phyloP scores from a whole-genome alignment of 2,888 invertebrate species.

The Pammene aurita region DNA sequence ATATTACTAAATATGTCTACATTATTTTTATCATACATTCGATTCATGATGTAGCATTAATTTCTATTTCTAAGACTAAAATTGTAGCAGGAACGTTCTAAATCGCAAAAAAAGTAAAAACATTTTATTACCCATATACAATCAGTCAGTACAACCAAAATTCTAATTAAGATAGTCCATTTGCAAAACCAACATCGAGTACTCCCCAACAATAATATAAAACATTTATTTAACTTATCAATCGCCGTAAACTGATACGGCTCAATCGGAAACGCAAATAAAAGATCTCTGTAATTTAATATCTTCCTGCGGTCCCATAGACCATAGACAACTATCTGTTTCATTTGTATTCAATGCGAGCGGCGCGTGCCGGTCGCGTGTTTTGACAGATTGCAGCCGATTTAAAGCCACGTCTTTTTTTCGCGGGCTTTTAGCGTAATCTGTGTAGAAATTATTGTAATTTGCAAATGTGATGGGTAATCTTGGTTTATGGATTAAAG shows the following conservation, averaged over 20 bases:
- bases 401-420: slow-evolving; percentile 51
- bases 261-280: slow-evolving; percentile 80
- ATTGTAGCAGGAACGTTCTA: background rate
- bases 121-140: background rate
- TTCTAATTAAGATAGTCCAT: slow-evolving; percentile 47
- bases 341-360: slow-evolving; percentile 69
- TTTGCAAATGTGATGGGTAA: slow-evolving; percentile 10
- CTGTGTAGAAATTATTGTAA: slow-evolving; percentile 31
- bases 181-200: slow-evolving; percentile 57
- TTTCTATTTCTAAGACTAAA: no score
- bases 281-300: slow-evolving; percentile 77
- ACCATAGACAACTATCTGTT: slow-evolving; percentile 54
- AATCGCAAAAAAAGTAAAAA: background rate
- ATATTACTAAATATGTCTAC: no score
- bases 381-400: slow-evolving; percentile 65
- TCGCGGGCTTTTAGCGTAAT: slow-evolving; percentile 41
- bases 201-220: slow-evolving; percentile 68
- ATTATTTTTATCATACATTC: no score
- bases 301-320: slow-evolving; percentile 66
- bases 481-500: slow-evolving; percentile 14
- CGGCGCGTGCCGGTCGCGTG: slow-evolving; percentile 74
- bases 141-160: background rate
- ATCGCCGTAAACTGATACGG: slow-evolving; percentile 68
- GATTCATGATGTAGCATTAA: no score
- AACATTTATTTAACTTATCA: slow-evolving; percentile 53